Base-by-base conservation (phyloP, 2,113 vertebrate species). In the Gymnorhina tibicen region DNA sequence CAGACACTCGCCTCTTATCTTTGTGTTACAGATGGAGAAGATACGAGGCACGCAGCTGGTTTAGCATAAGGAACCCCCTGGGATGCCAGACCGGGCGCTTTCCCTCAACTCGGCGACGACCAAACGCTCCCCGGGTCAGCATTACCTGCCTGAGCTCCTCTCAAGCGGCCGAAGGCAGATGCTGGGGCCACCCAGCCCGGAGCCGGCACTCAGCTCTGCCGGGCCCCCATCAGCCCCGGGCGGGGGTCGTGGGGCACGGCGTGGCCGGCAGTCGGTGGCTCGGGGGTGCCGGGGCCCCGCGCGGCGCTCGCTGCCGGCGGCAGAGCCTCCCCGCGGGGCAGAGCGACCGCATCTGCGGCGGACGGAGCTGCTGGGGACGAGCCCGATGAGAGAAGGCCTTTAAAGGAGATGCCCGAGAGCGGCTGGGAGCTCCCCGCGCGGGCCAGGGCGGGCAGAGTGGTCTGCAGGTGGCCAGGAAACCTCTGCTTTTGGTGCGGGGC, bases 391-490 rank as follows among this genome's bases (percentile, higher is more conserved):
- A 94, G 49, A 72, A 95, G 92, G 70, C 96, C 96, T 96, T 97
- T 97, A 97, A 97, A 97, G 96, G 95, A 95, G 70, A 96, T 96
- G 88, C 66, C 12, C 0, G 28, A 78, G 94, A 68, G 74, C 5
- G 2, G 44, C 85, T 4, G 73, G 84, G 94, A 96, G 92, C 88
- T 93, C 87, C 85, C 94, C 5, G 69, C 13, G 23, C 4, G 0
- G n/a, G 75, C 92, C 3, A 11, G 91, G 79, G 91, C 13, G 67
- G 74, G 92, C 69, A 18, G 35, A 74, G 66, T 2, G 0, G 15
- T 23, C 46, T 9, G 56, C 93, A 97, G 96, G 95, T 96, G 93
- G 70, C 75, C 69, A 1, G 63, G 49, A 5, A 11, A 55, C 66
- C 69, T 73, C 73, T 22, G 77, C 37, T 32, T 16, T 26, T 7